Percentiles rank a stretch among this genome's conserved stretches.
These are phyloP conservation scores for Poeciliopsis paucimaculata DNA, from an alignment of 2,797 vertebrate species.

Conservation along the genomic window DNA sequence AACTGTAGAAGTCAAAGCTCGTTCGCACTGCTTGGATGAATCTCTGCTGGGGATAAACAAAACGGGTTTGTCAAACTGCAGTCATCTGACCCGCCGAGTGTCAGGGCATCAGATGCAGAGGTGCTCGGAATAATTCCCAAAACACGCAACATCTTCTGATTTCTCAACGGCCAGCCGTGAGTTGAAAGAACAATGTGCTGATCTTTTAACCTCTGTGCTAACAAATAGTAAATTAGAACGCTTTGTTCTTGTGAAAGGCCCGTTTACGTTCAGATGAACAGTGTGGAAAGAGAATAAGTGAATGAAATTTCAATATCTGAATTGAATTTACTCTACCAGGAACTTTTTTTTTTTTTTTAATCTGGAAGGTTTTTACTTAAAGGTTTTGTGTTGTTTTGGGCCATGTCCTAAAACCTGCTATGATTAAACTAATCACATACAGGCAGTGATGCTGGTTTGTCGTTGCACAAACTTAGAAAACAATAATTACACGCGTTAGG, in stretches of 20 bases:
- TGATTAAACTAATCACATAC: not conserved
- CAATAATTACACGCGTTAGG: not conserved
- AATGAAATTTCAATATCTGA: not conserved
- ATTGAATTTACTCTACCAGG: not conserved
- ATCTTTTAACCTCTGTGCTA: slow-evolving; percentile 29
- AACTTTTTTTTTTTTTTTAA: not conserved
- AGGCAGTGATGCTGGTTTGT: not conserved
- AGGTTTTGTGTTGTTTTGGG: not conserved
- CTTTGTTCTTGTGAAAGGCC: not conserved
- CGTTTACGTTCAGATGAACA: not conserved
- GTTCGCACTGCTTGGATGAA: not conserved
- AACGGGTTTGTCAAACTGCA: not conserved
- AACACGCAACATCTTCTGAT: slow-evolving; percentile 50
- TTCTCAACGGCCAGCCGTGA: slow-evolving; percentile 34
- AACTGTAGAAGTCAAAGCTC: not conserved
- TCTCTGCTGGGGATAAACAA: not conserved
- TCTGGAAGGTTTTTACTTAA: not conserved
- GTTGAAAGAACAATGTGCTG: not conserved
- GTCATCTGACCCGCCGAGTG: slow-evolving; percentile 17
- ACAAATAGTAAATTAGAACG: not conserved
- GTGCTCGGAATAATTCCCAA: slow-evolving; percentile 49
- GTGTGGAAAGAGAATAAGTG: not conserved
- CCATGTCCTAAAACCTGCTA: not conserved
- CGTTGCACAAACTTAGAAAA: not conserved
- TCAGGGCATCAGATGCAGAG: slow-evolving; percentile 11